These are phyloP conservation scores for Sturnus vulgaris DNA, from an alignment of 2,113 vertebrate genomes.

Conservation along the genomic window DNA sequence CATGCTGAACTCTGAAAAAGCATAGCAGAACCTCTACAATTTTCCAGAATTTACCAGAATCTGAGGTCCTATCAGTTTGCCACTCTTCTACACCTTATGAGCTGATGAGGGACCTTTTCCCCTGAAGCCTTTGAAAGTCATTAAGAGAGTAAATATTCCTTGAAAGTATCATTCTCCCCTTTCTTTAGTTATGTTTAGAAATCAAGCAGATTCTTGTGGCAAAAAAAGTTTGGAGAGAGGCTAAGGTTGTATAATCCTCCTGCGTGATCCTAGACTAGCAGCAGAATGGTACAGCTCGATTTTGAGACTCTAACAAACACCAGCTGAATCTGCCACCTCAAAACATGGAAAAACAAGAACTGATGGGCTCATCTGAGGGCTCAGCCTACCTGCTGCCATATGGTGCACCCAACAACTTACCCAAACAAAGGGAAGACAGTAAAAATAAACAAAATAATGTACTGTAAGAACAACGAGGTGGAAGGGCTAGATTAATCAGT, in stretches of 20 bases:
- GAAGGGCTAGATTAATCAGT: neutral
- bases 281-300: neutral
- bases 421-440: neutral
- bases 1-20: neutral
- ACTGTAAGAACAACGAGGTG: neutral
- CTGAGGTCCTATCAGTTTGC: neutral
- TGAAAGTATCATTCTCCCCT: neutral
- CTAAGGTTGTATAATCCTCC: neutral
- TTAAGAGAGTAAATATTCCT: neutral
- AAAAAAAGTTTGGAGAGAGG: neutral
- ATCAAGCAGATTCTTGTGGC: neutral
- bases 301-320: neutral
- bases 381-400: neutral
- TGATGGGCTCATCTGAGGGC: neutral
- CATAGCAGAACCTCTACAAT: neutral
- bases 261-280: neutral
- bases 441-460: neutral
- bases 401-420: neutral
- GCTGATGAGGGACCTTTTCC: neutral
- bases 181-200: neutral
- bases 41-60: neutral
- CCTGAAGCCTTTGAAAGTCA: neutral
- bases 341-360: neutral
- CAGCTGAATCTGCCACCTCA: neutral
- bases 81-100: neutral